These are phyloP conservation scores for Agrilus biguttatus DNA, from an alignment of 2,888 invertebrate genomes.

Conservation along the genomic window DNA sequence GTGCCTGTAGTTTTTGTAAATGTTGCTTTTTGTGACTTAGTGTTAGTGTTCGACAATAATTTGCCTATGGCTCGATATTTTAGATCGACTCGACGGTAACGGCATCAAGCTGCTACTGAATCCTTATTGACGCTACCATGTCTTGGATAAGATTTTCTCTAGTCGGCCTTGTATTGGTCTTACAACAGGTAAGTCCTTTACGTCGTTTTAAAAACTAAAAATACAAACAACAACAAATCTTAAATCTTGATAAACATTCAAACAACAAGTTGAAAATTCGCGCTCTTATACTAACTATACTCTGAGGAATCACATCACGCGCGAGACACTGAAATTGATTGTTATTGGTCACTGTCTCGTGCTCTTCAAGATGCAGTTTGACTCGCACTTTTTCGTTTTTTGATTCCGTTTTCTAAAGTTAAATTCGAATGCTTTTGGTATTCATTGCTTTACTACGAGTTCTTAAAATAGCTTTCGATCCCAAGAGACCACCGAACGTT, in stretches of 20 bases:
- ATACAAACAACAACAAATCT: no score
- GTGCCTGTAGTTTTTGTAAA: constrained; percentile 10
- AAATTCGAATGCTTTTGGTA: background rate
- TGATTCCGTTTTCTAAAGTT: background rate
- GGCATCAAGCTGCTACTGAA: constrained; percentile 27
- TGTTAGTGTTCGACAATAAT: constrained; percentile 15
- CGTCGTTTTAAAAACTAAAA: no score
- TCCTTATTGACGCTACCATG: constrained; percentile 23
- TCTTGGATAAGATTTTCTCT: constrained; percentile 29
- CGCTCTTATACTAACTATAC: no score
- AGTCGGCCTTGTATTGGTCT: constrained; percentile 23
- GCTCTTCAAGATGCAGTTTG: constrained; percentile 5
- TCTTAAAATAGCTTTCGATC: background rate
- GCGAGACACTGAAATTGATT: constrained; percentile 24
- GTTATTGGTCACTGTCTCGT: constrained; percentile 26
- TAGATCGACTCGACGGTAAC: constrained; percentile 32
- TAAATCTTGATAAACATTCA: no score
- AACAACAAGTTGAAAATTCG: no score
- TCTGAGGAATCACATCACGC: constrained; percentile 2
- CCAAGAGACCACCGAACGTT: no score
- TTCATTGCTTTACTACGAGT: background rate
- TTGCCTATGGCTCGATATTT: constrained; percentile 32
- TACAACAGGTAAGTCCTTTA: constrained; percentile 26
- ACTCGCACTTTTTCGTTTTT: constrained; percentile 2
- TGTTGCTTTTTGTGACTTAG: constrained; percentile 14